Base-by-base conservation (phyloP, 64 coral and sea anemone genomes). In the Platygyra sinensis region DNA sequence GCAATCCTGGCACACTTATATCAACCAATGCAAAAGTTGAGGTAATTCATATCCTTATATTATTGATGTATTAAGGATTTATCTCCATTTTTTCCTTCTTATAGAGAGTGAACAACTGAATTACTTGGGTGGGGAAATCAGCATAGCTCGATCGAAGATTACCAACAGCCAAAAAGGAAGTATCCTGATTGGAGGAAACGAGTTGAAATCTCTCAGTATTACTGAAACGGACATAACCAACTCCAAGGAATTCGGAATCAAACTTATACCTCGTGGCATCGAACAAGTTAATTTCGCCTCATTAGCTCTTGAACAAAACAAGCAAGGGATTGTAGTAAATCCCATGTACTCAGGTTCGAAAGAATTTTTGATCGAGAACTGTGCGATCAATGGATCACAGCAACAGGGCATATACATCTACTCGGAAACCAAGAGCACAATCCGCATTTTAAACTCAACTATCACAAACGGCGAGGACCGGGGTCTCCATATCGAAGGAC, bases 401-500 rank as follows among this genome's bases (percentile, higher is more conserved):
- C 28, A 15, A 17, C 71, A 79, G 12, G 87, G 88, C 25, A 90
- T 94, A 15, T 86, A 15, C 7, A 78, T 86, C 77, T 33, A 72
- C 27, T 57, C 42, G 5, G 80, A 71, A 3, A 75, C 38, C 9
- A 55, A 30, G 12, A 73, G 64, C 30, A 5, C 33, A 60, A 61
- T 94, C 2, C 52, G 49, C 20, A 94, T 94, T 28, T 10, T 80
- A 11, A 91, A 94, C 55, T 91, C 88, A 20, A 94, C 59, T 10
- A 55, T 94, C 27, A 79, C 75, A 24, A 22, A 65, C 54, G 91
- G 84, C 60, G 89, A 67, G 33, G 62, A 87, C 24, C 61, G 32
- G 17, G 88, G 79, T 28, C 8, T 94, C 4, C 16, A 19, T 36
- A 79, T 91, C 18, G 14, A 79, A 62, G 87, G 89, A 14, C 4